Conservation (phyloP, 2,113 vertebrate species). For the Zapus hudsonius region DNA sequence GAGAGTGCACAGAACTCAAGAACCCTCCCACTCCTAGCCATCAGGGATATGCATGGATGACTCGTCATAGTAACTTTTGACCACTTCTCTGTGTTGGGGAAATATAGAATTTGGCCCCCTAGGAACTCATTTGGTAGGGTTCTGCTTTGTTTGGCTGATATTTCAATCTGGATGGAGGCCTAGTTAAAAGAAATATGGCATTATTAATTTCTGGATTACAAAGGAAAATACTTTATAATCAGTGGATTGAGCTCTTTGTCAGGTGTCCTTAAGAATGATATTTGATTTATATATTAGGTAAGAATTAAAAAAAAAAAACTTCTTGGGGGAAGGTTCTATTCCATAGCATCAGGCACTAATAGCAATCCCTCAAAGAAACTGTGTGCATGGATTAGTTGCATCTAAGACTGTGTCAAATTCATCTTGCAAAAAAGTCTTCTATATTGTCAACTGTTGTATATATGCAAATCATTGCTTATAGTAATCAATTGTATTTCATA, state of each 20-base stretch:
- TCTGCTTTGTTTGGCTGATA: not conserved
- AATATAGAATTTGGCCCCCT: not conserved
- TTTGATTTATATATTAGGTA: not conserved
- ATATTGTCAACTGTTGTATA: not conserved
- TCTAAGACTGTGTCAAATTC: constrained; percentile 24
- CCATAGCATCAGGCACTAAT: constrained; percentile 10
- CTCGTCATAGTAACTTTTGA: not conserved
- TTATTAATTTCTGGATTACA: not conserved
- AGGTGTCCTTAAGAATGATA: constrained; percentile 8
- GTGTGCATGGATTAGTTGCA: not conserved
- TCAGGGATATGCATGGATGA: not conserved
- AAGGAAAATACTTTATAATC: constrained; percentile 37
- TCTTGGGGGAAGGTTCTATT: not conserved
- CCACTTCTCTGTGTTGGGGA: not conserved
- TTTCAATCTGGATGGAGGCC: constrained; percentile 4
- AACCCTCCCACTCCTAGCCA: not conserved
- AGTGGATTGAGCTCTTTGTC: not conserved
- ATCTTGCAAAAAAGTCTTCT: constrained; percentile 4
- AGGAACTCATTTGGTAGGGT: not conserved
- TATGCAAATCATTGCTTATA: constrained; percentile 38
- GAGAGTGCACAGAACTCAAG: not conserved
- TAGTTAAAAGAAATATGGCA: constrained; percentile 13
- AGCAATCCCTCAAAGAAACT: not conserved
- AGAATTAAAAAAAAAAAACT: constrained; percentile 14
- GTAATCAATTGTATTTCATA: constrained; percentile 59